Base-by-base conservation (phyloP, 2,113 vertebrate species). In the Paradoxurus hermaphroditus region DNA sequence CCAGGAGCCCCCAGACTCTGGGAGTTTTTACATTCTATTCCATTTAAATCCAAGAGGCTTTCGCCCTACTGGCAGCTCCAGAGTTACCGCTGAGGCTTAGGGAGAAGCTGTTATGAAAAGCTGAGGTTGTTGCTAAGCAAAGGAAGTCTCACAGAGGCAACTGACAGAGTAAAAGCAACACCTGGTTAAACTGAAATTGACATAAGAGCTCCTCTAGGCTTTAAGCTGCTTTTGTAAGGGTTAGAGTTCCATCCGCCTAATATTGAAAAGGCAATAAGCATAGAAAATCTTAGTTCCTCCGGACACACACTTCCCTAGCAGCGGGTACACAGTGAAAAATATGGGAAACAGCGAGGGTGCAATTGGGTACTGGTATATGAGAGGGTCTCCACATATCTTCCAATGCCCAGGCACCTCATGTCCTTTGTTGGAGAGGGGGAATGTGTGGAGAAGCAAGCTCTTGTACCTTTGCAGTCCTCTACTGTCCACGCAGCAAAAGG, bases 111-210 rank as follows among this genome's bases (percentile, higher is more conserved):
- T 85, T 97, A 92, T 51, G 94, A 91, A 97, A 98, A 90, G 72
- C 77, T 18, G 59, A 65, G 82, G 91, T 84, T 94, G 90, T 97
- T 98, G 95, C 97, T 98, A 96, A 94, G 96, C 93, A 97, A 96
- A 90, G 79, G 67, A 92, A 95, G 56, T 83, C 96, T 97, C 95
- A 73, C 46, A 0, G 53, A 95, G 91, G 67, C 34, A 85, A 87
- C 88, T 82, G 91, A 94, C 46, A 82, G 79, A 31, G 73, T 72
- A 86, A 90, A 96, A 97, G 92, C 86, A 96, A 92, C 95, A 96
- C 97, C 90, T 97, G 97, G 92, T 96, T 97, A 97, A 98, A 97
- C 84, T 93, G 96, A 97, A 98, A 91, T 96, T 98, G 97, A 93
- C 95, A 88, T 62, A 94, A 82, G 53, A 65, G 59, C 91, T 85